Percentiles rank a stretch among this genome's conserved stretches.
Conservation (phyloP, 2,113 vertebrate genomes). For the Dromiciops gliroides region DNA sequence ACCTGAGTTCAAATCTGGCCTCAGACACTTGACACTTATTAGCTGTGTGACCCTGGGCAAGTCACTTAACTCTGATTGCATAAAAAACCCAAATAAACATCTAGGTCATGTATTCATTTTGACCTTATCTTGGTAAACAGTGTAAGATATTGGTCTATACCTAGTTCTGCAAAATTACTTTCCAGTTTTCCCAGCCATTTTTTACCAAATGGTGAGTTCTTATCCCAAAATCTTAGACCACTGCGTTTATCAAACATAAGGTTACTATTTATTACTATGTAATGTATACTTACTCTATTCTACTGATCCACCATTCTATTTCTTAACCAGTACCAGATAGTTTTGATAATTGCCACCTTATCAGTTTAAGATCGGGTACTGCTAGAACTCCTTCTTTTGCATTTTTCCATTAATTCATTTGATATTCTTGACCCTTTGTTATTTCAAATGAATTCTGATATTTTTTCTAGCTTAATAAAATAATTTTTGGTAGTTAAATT, state of each 20-base stretch:
- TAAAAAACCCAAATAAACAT: too few relatives aligned
- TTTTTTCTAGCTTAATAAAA: not conserved
- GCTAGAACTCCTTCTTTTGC: not conserved
- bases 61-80: too few relatives aligned
- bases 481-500: not conserved
- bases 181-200: not conserved
- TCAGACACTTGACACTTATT: too few relatives aligned
- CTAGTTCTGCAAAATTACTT: not conserved
- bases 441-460: not conserved
- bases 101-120: not conserved
- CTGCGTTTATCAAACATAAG: not conserved
- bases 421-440: not conserved
- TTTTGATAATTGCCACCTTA: not conserved
- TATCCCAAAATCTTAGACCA: not conserved
- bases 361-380: not conserved
- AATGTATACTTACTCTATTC: not conserved
- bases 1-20: too few relatives aligned
- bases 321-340: not conserved
- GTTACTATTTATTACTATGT: not conserved
- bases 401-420: not conserved
- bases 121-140: not conserved
- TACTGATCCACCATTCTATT: not conserved
- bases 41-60: too few relatives aligned
- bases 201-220: not conserved
- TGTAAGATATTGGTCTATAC: not conserved